Evolutionary conservation across 2,797 vertebrate genomes (phyloP), one percentile per base, ranked within the genome.

Genomic region (Chloroceryle inda): DNA sequence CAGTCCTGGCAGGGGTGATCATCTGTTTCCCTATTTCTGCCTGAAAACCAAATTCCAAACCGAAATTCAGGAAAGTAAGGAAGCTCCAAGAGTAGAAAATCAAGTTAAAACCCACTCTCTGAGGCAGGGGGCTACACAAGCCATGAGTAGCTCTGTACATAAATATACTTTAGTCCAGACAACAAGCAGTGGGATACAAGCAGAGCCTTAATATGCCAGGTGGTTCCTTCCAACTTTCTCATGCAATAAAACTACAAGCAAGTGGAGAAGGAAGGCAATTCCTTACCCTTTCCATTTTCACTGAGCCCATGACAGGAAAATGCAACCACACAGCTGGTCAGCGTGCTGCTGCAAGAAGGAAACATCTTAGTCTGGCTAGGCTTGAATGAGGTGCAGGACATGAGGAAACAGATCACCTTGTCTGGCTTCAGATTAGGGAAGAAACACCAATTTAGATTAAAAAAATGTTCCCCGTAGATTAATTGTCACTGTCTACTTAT

Each of bases 301-400:
- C 9, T 12, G 11, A 37, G 23, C 15, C 6, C 23, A 1, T 6
- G 12, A 6, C 35, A 88, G 49, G 15, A 63, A 74, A 85, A 80
- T 2, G 2, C 24, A 40, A 12, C 4, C 0, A 0, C 26, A 2
- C 7, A 10, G 21, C 20, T 62, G 19, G 6, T 52, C 49, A 75
- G 16, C 0, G 1, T 38, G 56, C 55, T 85, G 62, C 55, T 69
- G 47, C 14, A 5, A 61, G 9, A 4, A 56, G 20, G 21, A 5
- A 58, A 50, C 68, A 52, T 2, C 2, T 27, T 9, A 3, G 11
- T 33, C 53, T 56, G 26, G 29, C 24, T 0, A 1, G 13, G 23
- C 21, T 82, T 75, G 33, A 20, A n/a, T n/a, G 16, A 88, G 9
- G 10, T 26, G 9, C n/a, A 53, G 21, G 16, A 78, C 37, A 58